Evolutionary conservation across 2,888 invertebrate genomes (phyloP).

Genomic region (Macaria notata): DNA sequence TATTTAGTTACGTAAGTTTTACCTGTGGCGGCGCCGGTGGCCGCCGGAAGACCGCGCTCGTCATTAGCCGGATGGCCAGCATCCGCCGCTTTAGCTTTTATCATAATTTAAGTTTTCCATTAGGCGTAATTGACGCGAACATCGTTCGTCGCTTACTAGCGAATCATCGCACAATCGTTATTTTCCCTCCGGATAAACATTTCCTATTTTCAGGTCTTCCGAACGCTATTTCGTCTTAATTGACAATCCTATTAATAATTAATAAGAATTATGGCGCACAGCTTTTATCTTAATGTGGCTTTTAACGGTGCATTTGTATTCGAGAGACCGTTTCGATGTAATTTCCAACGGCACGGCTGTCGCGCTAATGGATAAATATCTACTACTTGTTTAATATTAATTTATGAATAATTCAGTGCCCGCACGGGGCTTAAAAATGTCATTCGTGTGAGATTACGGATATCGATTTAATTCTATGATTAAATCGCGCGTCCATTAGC

Average conservation of each 20-base stretch:
- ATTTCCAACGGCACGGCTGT: conserved; percentile 64
- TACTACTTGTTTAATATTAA: conserved; percentile 64
- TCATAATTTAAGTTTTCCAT: conserved; percentile 83
- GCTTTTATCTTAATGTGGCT: conserved; percentile 79
- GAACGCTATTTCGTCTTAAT: conserved; percentile 68
- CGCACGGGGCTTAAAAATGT: conserved; percentile 41
- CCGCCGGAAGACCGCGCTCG: conserved; percentile 21
- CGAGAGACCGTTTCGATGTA: conserved; percentile 69
- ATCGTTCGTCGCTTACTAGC: conserved; percentile 79
- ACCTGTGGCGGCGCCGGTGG: neutral
- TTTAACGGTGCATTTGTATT: conserved; percentile 74
- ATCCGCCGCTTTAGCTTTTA: conserved; percentile 75
- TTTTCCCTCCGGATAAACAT: conserved; percentile 76
- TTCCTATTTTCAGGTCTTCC: conserved; percentile 71
- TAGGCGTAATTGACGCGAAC: conserved; percentile 81
- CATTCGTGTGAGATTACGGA: conserved; percentile 45
- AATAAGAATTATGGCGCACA: conserved; percentile 73
- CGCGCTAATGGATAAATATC: conserved; percentile 74
- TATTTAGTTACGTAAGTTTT: neutral
- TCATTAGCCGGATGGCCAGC: conserved; percentile 46
- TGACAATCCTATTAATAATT: conserved; percentile 78
- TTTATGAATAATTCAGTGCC: conserved; percentile 64
- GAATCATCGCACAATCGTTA: conserved; percentile 71
- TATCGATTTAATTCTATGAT: conserved; percentile 50
- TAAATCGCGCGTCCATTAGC: conserved; percentile 55